Conservation (phyloP, 2,113 vertebrate species). For the Galeopterus variegatus region DNA sequence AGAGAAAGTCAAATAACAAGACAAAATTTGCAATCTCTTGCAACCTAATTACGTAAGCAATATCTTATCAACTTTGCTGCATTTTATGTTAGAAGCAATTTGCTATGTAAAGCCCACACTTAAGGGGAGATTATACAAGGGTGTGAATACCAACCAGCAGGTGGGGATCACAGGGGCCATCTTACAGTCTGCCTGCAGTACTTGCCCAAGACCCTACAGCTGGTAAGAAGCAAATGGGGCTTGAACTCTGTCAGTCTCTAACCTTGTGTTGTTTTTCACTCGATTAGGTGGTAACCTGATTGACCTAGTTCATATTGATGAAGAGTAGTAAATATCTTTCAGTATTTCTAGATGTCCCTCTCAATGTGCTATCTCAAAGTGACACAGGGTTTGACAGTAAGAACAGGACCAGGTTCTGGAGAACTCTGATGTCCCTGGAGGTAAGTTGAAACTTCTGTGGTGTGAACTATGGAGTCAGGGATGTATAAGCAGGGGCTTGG, state of each 20-base stretch:
- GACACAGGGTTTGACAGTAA: not conserved
- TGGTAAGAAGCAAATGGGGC: not conserved
- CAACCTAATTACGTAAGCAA: not conserved
- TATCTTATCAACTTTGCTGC: not conserved
- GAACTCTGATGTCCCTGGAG: not conserved
- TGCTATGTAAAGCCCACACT: not conserved
- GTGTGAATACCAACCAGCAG: not conserved
- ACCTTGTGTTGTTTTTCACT: not conserved
- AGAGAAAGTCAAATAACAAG: not conserved
- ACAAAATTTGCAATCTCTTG: not conserved
- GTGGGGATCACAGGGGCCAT: not conserved
- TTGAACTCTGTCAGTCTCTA: not conserved
- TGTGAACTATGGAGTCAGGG: not conserved
- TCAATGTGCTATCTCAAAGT: conserved; percentile 6
- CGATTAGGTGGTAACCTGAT: not conserved
- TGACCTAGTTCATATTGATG: not conserved
- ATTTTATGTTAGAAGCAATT: not conserved
- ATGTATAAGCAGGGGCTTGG: not conserved
- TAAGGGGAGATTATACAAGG: not conserved
- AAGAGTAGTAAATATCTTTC: not conserved
- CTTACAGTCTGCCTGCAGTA: not conserved
- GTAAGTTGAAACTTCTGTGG: not conserved
- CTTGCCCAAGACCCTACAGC: not conserved
- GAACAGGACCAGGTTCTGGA: not conserved
- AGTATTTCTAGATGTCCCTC: not conserved